Evolutionary conservation across 2,113 vertebrate genomes (phyloP), one percentile per base, ranked within the genome.

Genomic region (Brevimyrus niger): DNA sequence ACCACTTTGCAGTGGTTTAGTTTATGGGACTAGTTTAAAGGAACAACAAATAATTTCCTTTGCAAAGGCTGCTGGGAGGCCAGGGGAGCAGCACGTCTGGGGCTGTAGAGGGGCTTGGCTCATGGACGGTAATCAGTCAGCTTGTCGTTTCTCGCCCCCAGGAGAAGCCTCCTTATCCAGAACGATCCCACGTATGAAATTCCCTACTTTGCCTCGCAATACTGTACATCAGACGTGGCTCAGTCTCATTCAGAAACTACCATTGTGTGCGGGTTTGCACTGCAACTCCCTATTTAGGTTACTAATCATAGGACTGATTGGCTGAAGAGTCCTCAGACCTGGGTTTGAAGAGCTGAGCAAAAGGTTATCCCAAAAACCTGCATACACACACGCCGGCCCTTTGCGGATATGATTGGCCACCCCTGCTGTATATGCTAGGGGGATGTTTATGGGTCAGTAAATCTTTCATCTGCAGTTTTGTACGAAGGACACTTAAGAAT

Each of bases 381-480:
- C 53, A 55, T 0, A 55, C 19, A 55, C 0, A 55, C 19, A 55
- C 53, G 21, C 53, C 1, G 19, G 5, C 19, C 19, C 53, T 55
- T 51, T 51, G 50, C 50, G 4, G 15, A 19, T 51, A 17, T 17
- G 50, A 17, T 4, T 19, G 50, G 15, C 15, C 50, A 17, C 15
- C 15, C 8, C 50, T 55, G 19, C 88, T 87, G 47, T 90, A 88
- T 91, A 90, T 91, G 91, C 91, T 31, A 31, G 89, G 90, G 91
- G 92, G 89, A 88, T 91, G 87, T 93, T 94, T 94, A 94, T 90
- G 89, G 87, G 91, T 88, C 69, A 88, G 89, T 94, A 93, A 95
- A 94, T 94, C 93, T 93, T 87, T 94, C 92, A 92, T 93, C 85
- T 92, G 90, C 89, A 91, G 55, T 88, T 94, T 93, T 93, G 92